These are phyloP conservation scores for Sturnus vulgaris DNA, from an alignment of 2,113 vertebrate species.

Conservation along the genomic window DNA sequence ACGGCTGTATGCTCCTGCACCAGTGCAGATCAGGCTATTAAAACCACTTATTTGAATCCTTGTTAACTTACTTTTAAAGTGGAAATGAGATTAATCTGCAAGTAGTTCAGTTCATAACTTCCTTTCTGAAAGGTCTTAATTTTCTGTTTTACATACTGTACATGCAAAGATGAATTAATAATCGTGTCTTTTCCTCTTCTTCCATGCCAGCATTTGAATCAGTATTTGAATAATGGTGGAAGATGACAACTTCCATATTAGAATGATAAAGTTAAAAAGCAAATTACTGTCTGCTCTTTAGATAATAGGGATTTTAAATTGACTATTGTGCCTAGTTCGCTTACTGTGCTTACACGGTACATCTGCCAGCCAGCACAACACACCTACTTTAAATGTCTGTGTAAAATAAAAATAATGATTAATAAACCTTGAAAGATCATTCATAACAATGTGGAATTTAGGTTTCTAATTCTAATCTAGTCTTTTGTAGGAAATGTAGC, in stretches of 20 bases:
- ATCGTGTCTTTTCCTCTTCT: background rate
- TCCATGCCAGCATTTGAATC: background rate
- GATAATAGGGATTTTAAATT: background rate
- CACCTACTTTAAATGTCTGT: background rate
- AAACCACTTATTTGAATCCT: background rate
- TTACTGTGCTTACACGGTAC: background rate
- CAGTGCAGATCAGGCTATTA: background rate
- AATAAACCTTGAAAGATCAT: background rate
- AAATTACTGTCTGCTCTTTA: background rate
- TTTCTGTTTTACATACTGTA: background rate
- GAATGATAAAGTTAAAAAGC: background rate
- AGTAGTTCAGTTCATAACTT: background rate
- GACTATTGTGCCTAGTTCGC: background rate
- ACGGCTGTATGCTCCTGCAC: background rate
- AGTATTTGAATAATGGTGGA: background rate
- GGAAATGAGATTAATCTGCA: background rate
- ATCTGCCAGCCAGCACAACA: background rate
- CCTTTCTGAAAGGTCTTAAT: background rate
- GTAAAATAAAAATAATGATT: background rate
- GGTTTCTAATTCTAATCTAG: background rate
- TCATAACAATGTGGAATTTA: background rate
- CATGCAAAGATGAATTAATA: background rate
- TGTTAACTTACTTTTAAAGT: background rate
- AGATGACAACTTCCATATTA: background rate
- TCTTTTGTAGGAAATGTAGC: background rate